Evolutionary conservation across 1,140 invertebrate genomes (phyloP).

Genomic region (Zophobas atratus): DNA sequence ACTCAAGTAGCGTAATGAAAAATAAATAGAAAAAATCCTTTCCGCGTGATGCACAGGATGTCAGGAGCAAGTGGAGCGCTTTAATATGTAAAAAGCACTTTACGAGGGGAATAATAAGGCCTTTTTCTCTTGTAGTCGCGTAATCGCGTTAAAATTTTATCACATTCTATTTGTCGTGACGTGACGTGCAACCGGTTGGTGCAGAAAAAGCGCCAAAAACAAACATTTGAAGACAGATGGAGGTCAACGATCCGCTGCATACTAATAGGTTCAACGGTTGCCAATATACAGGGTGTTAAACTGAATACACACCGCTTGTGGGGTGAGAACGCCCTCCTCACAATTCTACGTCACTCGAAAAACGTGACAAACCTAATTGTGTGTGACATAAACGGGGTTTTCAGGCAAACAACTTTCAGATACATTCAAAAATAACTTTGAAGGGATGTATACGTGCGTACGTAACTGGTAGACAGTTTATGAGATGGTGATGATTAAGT

Average conservation of each 20-base stretch:
- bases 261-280: too few species aligned
- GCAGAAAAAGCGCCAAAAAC: slow-evolving; percentile 1
- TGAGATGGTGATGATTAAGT: slow-evolving; percentile 10
- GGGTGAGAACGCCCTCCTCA: not conserved
- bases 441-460: too few species aligned
- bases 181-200: not conserved
- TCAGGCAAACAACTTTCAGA: too few species aligned
- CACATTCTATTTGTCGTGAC: not conserved
- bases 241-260: not conserved
- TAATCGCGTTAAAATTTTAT: slow-evolving; percentile 39
- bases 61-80: slow-evolving; percentile 31
- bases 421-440: too few species aligned
- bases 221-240: slow-evolving; percentile 8
- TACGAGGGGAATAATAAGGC: slow-evolving; percentile 36
- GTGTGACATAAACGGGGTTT: too few species aligned
- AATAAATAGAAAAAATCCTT: slow-evolving; percentile 26
- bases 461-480: not conserved
- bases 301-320: too few species aligned
- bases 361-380: too few species aligned
- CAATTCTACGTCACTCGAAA: not conserved
- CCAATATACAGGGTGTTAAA: too few species aligned
- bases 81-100: slow-evolving; percentile 43
- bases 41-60: not conserved
- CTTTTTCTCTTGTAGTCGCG: slow-evolving; percentile 17
- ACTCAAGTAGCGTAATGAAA: slow-evolving; percentile 34